Evolutionary conservation across 2,113 vertebrate genomes (phyloP), one percentile per base, ranked within the genome.

Genomic region (Leiothrix lutea): DNA sequence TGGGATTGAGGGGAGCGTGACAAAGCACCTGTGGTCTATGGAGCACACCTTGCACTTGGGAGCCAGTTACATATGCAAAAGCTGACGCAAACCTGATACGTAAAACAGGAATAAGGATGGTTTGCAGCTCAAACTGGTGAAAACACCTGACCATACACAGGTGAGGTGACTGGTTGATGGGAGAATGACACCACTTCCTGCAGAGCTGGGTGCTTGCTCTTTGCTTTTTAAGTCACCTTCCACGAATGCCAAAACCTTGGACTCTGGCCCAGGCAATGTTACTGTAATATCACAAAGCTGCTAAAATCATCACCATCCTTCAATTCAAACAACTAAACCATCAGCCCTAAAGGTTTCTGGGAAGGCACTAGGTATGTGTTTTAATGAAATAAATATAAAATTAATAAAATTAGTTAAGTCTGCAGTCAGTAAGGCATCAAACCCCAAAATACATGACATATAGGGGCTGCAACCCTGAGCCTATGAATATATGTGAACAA

Each of bases 1-100:
- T 0, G 0, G 12, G 53, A 72, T 17, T 0, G 1, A 79, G 50
- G 14, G 35, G 20, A 81, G 26, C 2, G 0, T 69, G 42, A 64
- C 0, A 1, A 65, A 51, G 47, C 2, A 3, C 5, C 60, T 14
- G 6, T 51, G 40, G 61, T 50, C 58, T 45, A 4, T 0, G 5
- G 19, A 61, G 40, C 50, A 80, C 70, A 38, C n/a, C 22, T 56
- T 51, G 15, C 2, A 1, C 28, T 53, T 56, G 28, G 44, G 61
- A 87, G 14, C 9, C 22, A 25, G 31, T 44, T 57, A 53, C 0
- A 1, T 5, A 58, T 3, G 29, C 29, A 69, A 80, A 65, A 67
- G 23, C 17, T 73, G 64, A 38, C 9, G 26, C 5, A 83, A 90
- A 45, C 25, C 38, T 15, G 23, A 12, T 17, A 54, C 0, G 0